Evolutionary conservation across 2,888 invertebrate genomes (phyloP), one percentile per base, ranked within the genome.

Genomic region (Zonitis immaculata): DNA sequence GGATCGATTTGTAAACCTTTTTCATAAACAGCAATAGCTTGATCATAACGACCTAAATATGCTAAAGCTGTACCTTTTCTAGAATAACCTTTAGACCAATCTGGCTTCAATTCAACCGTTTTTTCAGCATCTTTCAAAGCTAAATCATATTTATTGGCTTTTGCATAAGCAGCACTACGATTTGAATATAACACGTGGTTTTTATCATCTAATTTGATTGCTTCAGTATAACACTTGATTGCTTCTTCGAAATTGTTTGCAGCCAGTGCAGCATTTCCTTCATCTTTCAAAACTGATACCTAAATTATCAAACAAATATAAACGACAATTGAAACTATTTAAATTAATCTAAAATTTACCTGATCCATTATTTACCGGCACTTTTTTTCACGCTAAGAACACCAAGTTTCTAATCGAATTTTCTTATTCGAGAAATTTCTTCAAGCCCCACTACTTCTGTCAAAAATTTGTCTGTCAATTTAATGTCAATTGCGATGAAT

Each of bases 181-280:
- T 95, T 95, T 66, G 94, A 95, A 69, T 81, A 95, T 20, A 95
- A 79, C 70, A 95, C 92, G 79, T 94, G 91, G 78, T 95, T 95
- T 30, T 79, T 82, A 0, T 79, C 79, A 71, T 95, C 94, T 55
- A 93, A 73, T 11, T 79, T 77, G 58, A 95, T 91, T 5, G 91
- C 95, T 67, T 89, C 84, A 2, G 90, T 83, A 71, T 95, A 95
- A 64, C 76, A 82, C 59, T 84, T 81, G 47, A 94, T 80, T 0
- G 95, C 95, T 61, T 90, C 89, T 7, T 87, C 84, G 60, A 83
- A 87, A 52, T 90, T 86, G 46, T 88, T 88, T 11, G 83, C 84
- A 57, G 87, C 81, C 64, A 95, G 78, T 16, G 93, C 92, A 26
- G 85, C 82, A 74, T 95, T 95, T 59, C 95, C 95, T 76, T 87